These are phyloP conservation scores for Hydrolagus affinis DNA, from an alignment of 2,113 vertebrate species.

Conservation along the genomic window DNA sequence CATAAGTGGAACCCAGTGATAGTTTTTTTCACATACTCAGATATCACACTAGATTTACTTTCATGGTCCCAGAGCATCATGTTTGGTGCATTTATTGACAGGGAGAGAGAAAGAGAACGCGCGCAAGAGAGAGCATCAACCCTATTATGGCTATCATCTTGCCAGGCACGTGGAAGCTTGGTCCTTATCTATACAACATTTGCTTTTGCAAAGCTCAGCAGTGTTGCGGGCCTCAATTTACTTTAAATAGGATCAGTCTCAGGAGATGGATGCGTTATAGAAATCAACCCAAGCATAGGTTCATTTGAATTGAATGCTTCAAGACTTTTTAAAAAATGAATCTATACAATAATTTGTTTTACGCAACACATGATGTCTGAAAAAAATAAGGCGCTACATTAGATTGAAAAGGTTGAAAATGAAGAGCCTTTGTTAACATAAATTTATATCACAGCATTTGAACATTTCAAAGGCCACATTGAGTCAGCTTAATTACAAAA, in stretches of 20 bases:
- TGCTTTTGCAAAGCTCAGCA: background rate
- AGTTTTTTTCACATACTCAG: too few species aligned
- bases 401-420: background rate
- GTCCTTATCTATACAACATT: background rate
- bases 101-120: too few species aligned
- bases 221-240: slow-evolving; percentile 2
- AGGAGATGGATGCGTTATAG: background rate
- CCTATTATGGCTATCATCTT: too few species aligned
- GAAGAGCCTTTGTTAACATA: background rate
- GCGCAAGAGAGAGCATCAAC: too few species aligned
- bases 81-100: too few species aligned
- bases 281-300: background rate
- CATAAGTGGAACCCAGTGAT: too few species aligned
- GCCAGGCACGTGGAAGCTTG: background rate
- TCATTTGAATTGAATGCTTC: too few species aligned
- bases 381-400: background rate
- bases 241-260: background rate
- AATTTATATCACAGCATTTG: background rate
- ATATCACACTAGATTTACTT: too few species aligned
- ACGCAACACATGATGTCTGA: background rate
- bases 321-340: background rate
- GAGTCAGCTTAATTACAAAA: too few species aligned
- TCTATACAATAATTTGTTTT: background rate
- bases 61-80: too few species aligned
- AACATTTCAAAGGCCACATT: background rate